phyloP scores from a whole-genome alignment of 1,140 invertebrate genomes.

The Drosophila baimaii region DNA sequence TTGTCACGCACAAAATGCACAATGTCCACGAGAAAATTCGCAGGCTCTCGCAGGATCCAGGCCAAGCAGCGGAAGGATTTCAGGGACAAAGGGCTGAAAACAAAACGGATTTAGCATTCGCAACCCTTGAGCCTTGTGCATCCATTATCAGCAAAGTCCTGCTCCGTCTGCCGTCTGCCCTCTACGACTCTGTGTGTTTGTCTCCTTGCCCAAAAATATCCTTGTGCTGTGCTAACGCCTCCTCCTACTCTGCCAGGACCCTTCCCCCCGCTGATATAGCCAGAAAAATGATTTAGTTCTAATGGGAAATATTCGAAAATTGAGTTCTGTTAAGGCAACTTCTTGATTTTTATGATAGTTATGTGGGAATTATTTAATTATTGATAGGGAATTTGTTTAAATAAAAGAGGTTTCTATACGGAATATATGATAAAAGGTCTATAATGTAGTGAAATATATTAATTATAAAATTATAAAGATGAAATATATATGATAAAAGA shows the following conservation, averaged over 20 bases:
- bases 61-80: conserved; percentile 72
- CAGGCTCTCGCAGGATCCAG: conserved; percentile 8
- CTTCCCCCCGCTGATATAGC: conserved; percentile 14
- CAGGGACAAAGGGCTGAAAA: conserved; percentile 62
- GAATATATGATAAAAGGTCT: no score
- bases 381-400: neutral
- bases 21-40: conserved; percentile 39
- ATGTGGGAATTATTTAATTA: neutral
- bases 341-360: no score
- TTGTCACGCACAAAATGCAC: conserved; percentile 75
- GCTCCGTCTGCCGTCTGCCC: conserved; percentile 13
- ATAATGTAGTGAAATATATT: no score
- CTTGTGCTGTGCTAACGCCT: conserved; percentile 5
- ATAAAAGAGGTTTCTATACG: no score
- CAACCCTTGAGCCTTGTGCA: conserved; percentile 64
- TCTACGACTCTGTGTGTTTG: no score
- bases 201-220: conserved; percentile 17
- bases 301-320: conserved; percentile 7
- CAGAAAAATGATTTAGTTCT: conserved; percentile 38
- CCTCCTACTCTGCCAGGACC: neutral
- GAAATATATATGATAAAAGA: no score
- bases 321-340: no score
- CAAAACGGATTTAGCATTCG: conserved; percentile 78
- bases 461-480: no score
- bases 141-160: conserved; percentile 24